Base-by-base conservation (phyloP, 1,140 invertebrate genomes). In the Drosophila truncata region DNA sequence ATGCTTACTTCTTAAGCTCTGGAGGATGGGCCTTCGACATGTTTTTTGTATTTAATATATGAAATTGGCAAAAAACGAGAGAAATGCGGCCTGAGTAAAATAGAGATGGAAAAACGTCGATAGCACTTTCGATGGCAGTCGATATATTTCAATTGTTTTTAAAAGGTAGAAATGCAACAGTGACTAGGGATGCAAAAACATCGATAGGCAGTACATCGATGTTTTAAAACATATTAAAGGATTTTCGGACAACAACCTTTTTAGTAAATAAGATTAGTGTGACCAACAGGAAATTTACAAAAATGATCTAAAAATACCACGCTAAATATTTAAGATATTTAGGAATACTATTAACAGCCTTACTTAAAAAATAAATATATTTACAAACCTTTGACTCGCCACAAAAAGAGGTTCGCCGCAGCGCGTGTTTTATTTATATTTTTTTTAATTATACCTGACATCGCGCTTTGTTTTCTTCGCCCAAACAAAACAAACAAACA, bases 21-120 rank as follows among this genome's bases (percentile, higher is more conserved):
- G 97, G 97, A 41, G 97, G 97, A 94, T 97, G 97, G 80, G 97
- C 96, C 93, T 97, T 97, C 76, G 96, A 97, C 96, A 97, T 97
- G 91, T 94, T 96, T n/a, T 10, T 16, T 41, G 57, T 41, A 31
- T 61, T 69, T 60, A 3, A 2, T 10, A 4, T 41, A 41, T 23
- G 23, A 67, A 63, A 25, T 37, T 41, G 13, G 27, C 6, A 55
- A 54, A 0, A 60, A 62, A 33, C 18, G 14, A 25, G 27, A 20
- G 50, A 60, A 74, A 67, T 23, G 63, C 47, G 66, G 63, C 37
- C 23, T 27, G 20, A 25, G 52, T 11, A 25, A n/a, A n/a, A 25
- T 55, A 55, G 52, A 11, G 33, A 55, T 37, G 33, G 14, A 0
- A 55, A 23, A 55, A 23, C 1, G 2, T 11, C 52, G 52, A 55